phyloP scores from a whole-genome alignment of 2,888 invertebrate species.

The Aporophyla nigra region DNA sequence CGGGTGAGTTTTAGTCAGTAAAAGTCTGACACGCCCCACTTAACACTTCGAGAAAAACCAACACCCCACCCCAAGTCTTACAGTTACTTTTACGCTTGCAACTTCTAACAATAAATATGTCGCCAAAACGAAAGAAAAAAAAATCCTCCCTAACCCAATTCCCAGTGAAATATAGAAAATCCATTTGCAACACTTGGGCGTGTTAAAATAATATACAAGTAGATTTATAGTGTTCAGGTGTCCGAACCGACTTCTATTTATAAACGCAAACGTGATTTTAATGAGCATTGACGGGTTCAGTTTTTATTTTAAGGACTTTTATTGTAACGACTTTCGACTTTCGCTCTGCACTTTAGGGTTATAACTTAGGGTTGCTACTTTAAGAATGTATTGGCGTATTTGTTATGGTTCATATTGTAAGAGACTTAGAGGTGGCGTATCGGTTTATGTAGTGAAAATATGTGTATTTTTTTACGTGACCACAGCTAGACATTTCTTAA shows the following conservation, averaged over 20 bases:
- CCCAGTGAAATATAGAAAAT: conserved; percentile 52
- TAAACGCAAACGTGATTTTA: conserved; percentile 73
- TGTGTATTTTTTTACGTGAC: no score
- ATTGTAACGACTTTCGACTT: conserved; percentile 55
- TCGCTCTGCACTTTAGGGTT: conserved; percentile 61
- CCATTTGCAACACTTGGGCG: conserved; percentile 62
- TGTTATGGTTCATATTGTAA: not conserved
- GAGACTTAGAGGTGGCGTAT: no score
- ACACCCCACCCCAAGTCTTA: not conserved
- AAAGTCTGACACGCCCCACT: no score
- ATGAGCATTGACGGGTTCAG: conserved; percentile 71
- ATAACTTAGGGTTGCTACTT: conserved; percentile 40
- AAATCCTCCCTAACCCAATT: not conserved
- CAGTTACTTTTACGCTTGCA: not conserved
- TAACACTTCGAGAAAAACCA: not conserved
- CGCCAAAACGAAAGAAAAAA: conserved; percentile 17
- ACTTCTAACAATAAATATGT: conserved; percentile 17
- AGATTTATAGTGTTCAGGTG: conserved; percentile 79
- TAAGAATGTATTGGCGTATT: conserved; percentile 16
- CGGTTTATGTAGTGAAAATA: no score
- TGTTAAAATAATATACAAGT: conserved; percentile 69
- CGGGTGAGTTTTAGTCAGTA: no score
- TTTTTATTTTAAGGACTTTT: conserved; percentile 68
- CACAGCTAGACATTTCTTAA: no score
- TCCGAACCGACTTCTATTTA: conserved; percentile 71